Conservation (phyloP, 2,888 invertebrate species). For the Spialia ferax region DNA sequence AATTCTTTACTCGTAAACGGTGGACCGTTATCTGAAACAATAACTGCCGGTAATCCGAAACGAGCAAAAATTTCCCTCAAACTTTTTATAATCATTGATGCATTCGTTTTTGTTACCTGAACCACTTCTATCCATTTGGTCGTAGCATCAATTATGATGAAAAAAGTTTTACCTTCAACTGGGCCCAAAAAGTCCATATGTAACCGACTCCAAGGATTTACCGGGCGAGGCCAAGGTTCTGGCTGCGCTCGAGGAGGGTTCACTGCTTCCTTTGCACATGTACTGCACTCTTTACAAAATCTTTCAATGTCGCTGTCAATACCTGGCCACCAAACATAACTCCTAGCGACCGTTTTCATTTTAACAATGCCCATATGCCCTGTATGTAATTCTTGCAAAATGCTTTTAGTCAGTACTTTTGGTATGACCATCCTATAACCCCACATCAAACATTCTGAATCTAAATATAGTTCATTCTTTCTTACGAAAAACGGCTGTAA, state of each 20-base stretch:
- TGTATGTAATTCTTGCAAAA: constrained; percentile 42
- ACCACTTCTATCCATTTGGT: constrained; percentile 46
- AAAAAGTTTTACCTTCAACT: constrained; percentile 32
- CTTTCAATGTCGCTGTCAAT: constrained; percentile 32
- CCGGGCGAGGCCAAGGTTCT: constrained; percentile 45
- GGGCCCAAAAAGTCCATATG: constrained; percentile 48
- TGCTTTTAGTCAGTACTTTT: background rate
- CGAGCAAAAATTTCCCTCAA: constrained; percentile 2
- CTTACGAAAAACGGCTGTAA: background rate
- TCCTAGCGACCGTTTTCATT: constrained; percentile 44
- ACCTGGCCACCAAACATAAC: constrained; percentile 38
- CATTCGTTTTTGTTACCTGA: background rate
- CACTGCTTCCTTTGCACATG: constrained; percentile 32
- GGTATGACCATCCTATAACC: constrained; percentile 45
- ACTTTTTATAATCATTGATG: background rate
- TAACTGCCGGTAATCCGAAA: background rate
- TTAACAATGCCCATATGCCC: constrained; percentile 47
- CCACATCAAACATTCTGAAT: constrained; percentile 43
- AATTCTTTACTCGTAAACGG: constrained; percentile 6
- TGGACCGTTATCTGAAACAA: constrained; percentile 2
- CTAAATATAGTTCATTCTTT: constrained; percentile 40
- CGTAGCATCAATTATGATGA: constrained; percentile 38
- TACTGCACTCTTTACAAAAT: constrained; percentile 26
- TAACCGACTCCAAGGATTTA: constrained; percentile 44
- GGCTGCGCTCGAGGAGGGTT: constrained; percentile 43